These are phyloP conservation scores for Romanogobio albipinnatus DNA, from an alignment of 2,113 vertebrate genomes.

Conservation along the genomic window DNA sequence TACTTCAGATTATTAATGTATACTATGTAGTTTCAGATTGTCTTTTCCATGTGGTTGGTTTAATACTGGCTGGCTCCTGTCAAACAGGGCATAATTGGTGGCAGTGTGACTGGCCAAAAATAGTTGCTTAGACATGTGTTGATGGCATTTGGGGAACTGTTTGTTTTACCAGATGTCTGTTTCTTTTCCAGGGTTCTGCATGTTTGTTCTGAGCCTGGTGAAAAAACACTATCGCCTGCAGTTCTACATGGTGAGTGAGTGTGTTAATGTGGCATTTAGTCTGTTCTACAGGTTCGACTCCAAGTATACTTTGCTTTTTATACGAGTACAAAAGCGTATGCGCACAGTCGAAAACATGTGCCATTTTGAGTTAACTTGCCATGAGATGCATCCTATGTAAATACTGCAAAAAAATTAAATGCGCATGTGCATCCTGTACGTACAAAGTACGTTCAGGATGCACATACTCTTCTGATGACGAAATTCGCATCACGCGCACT, in stretches of 20 bases:
- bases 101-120: constrained; percentile 17
- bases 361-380: no score
- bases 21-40: not conserved
- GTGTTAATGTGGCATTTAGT: not conserved
- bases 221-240: constrained; percentile 99
- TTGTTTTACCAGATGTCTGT: constrained; percentile 31
- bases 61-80: not conserved
- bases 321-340: no score
- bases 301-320: no score
- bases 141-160: constrained; percentile 19
- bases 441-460: no score
- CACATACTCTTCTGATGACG: no score
- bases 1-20: not conserved
- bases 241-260: constrained; percentile 96
- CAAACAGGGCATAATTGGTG: constrained; percentile 30
- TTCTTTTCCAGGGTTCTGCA: constrained; percentile 88
- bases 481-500: no score
- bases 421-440: no score
- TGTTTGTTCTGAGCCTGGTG: constrained; percentile 98
- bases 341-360: no score
- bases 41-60: not conserved
- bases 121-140: constrained; percentile 26
- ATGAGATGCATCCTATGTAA: no score
- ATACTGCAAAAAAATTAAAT: no score
- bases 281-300: not conserved